Base-by-base conservation (phyloP, 2,888 invertebrate species). In the Tenodera sinensis region DNA sequence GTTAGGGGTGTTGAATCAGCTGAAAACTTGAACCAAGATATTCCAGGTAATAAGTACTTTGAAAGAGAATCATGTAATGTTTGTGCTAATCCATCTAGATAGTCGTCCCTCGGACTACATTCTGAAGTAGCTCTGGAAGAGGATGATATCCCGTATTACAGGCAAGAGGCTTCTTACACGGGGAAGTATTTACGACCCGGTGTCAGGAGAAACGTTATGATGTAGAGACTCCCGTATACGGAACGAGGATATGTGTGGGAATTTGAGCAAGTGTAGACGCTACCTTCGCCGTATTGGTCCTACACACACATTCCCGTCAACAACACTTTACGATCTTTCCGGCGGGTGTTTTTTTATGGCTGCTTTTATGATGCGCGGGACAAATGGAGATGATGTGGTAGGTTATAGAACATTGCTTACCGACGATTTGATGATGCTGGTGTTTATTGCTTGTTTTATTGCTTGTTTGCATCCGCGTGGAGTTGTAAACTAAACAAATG, bases 191-290 rank as follows among this genome's bases (percentile, higher is more conserved):
- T 71, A 71, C 54, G 54, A 71, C 25, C 54, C 15, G 54, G 54
- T 71, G 54, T 71, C 54, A 71, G 54, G 54, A 71, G 54, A 20
- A 71, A 25, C 54, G 54, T 25, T 71, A 71, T 83, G 87, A 87
- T 83, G 81, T 30, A 87, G 87, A 83, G 87, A 87, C 87, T 87
- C 87, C 54, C 83, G 83, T 87, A 87, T 87, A 83, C 87, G 87
- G 83, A 82, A 87, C 54, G 54, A 71, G 54, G 54, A 87, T 83
- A 42, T 87, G 83, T 83, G 87, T 87, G 87, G 87, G 87, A 87
- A 87, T 87, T 87, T 87, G n/a, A 82, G 82, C 87, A 87, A 87
- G 34, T 87, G 87, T 86, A 30, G 28, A 85, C 54, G 54, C 54
- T 71, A 71, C 54, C 54, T 71, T 71, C 54, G 54, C 54, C 54